These are phyloP conservation scores for Bombus impatiens DNA, from an alignment of 1,140 invertebrate genomes.

Conservation along the genomic window DNA sequence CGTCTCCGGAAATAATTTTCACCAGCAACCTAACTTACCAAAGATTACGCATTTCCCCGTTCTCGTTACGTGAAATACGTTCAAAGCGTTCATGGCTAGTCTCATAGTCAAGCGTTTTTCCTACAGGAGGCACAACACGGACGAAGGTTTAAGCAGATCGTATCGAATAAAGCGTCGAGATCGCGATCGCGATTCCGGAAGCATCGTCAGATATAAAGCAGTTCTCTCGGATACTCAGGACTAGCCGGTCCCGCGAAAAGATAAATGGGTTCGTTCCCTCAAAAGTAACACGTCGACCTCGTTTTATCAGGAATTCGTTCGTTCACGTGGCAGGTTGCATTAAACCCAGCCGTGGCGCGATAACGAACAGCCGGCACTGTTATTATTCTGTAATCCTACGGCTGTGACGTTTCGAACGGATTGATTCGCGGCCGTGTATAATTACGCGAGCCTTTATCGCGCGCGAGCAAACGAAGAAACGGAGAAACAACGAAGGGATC, in stretches of 20 bases:
- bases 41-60: neutral
- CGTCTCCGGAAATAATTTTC: neutral
- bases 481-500: neutral
- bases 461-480: neutral
- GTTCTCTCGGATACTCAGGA: neutral
- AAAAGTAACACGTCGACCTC: slow-evolving; percentile 58
- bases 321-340: slow-evolving; percentile 40
- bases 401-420: slow-evolving; percentile 10
- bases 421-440: slow-evolving; percentile 47
- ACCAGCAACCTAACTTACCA: neutral
- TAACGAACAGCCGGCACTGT: slow-evolving; percentile 38
- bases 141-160: neutral
- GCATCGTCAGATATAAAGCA: slow-evolving; percentile 20
- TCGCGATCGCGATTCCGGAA: slow-evolving; percentile 22
- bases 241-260: slow-evolving; percentile 36
- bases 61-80: neutral
- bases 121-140: no score
- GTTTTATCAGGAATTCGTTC: slow-evolving; percentile 56
- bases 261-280: slow-evolving; percentile 60
- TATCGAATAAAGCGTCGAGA: neutral
- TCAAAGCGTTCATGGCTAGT: neutral
- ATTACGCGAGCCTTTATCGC: slow-evolving; percentile 18
- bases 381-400: slow-evolving; percentile 37
- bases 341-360: slow-evolving; percentile 19
- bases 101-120: neutral